Conservation (phyloP, 2,888 invertebrate species). For the Diadegma fenestrale region DNA sequence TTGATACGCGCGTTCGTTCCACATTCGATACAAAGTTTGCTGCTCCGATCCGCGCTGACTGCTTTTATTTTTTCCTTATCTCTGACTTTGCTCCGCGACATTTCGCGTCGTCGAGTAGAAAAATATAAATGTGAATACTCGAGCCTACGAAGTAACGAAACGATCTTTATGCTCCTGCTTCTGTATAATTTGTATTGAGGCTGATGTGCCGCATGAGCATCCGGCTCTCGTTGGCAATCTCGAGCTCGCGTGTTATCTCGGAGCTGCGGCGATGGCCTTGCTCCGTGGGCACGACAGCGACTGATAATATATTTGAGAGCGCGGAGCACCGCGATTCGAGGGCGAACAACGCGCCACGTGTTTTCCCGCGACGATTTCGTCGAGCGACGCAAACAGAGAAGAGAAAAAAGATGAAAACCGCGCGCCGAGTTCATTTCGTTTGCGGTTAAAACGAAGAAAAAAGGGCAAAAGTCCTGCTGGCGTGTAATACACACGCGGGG, state of each 20-base stretch:
- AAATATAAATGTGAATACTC: slow-evolving; percentile 27
- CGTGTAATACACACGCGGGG: slow-evolving; percentile 17
- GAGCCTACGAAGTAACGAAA: not conserved
- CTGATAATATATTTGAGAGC: slow-evolving; percentile 57
- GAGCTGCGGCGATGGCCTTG: slow-evolving; percentile 56
- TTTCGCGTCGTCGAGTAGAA: slow-evolving; percentile 24
- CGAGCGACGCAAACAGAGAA: slow-evolving; percentile 46
- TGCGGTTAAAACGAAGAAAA: not conserved
- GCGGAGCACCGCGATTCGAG: slow-evolving; percentile 47
- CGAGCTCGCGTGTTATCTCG: slow-evolving; percentile 53
- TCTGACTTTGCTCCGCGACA: not conserved
- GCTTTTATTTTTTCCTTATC: slow-evolving; percentile 43
- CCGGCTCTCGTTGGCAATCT: not conserved
- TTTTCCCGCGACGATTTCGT: slow-evolving; percentile 15
- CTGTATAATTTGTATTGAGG: slow-evolving; percentile 39
- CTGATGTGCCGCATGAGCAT: slow-evolving; percentile 35
- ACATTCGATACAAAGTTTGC: slow-evolving; percentile 49
- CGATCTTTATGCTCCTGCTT: slow-evolving; percentile 13
- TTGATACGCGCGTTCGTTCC: not conserved
- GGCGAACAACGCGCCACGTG: slow-evolving; percentile 17
- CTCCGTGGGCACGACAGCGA: slow-evolving; percentile 36
- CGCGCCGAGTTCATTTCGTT: not conserved
- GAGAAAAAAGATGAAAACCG: not conserved
- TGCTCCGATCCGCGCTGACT: slow-evolving; percentile 44
- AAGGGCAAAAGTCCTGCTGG: not conserved